Percentiles rank a stretch among this genome's conserved stretches.
These are phyloP conservation scores for Zeus faber DNA, from an alignment of 2,113 vertebrate species.

Conservation along the genomic window DNA sequence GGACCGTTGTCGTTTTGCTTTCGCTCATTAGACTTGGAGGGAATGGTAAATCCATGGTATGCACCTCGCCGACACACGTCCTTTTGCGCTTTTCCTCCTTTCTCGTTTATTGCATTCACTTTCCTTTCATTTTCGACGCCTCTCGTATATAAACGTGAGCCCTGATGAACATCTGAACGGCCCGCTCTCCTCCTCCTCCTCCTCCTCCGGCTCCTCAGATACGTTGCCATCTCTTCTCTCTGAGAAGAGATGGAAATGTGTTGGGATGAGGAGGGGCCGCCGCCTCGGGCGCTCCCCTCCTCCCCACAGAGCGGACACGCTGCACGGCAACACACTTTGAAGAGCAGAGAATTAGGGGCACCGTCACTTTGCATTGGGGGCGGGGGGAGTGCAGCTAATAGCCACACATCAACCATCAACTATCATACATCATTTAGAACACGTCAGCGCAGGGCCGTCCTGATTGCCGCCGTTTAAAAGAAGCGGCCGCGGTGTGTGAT, in stretches of 20 bases:
- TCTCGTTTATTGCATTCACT: too few relatives aligned
- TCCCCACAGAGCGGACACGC: slow-evolving; percentile 49
- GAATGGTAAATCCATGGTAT: slow-evolving; percentile 10
- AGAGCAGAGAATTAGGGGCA: slow-evolving; percentile 12
- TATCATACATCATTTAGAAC: slow-evolving; percentile 50
- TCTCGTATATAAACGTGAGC: too few relatives aligned
- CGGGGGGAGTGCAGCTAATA: slow-evolving; percentile 51
- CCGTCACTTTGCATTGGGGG: neutral
- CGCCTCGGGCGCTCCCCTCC: slow-evolving; percentile 57
- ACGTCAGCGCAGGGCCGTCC: too few relatives aligned
- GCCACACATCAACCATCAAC: slow-evolving; percentile 50
- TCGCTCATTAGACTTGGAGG: slow-evolving; percentile 13
- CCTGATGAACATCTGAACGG: too few relatives aligned
- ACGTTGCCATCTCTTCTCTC: slow-evolving; percentile 59
- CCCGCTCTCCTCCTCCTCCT: neutral
- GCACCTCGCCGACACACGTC: too few relatives aligned
- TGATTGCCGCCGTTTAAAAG: too few relatives aligned
- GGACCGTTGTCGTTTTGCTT: slow-evolving; percentile 24
- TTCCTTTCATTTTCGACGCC: too few relatives aligned
- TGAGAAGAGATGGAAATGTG: slow-evolving; percentile 47
- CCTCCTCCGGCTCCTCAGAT: slow-evolving; percentile 47
- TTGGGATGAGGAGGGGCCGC: slow-evolving; percentile 25
- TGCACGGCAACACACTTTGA: slow-evolving; percentile 50
- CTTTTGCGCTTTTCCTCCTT: too few relatives aligned
- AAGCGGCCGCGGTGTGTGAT: too few relatives aligned